Evolutionary conservation across 2,797 vertebrate species (phyloP), one percentile per base, ranked within the genome.

Genomic region (Lemur catta): DNA sequence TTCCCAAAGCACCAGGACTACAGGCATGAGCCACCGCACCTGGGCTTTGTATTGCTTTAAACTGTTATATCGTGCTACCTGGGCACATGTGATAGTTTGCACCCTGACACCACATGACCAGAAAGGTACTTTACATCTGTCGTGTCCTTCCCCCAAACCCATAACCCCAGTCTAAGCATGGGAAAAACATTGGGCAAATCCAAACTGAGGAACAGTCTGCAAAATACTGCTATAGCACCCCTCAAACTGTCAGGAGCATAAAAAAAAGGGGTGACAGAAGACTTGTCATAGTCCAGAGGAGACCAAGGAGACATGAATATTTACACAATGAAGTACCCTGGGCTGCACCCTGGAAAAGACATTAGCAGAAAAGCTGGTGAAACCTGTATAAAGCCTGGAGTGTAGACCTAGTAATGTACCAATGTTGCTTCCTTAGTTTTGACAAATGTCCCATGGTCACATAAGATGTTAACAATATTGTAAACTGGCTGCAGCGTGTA

Each of bases 261-360:
- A 26, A 38, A 89, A 57, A 18, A 38, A 67, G 20, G 35, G 33
- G 6, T 43, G 46, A 35, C 14, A 2, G 24, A 55, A 50, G 76
- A 84, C 76, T 43, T 15, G 4, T 35, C 24, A 33, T 38, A 75
- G 57, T 5, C 17, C 18, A 18, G 28, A 57, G 9, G 38, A 57
- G 41, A 13, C 26, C 46, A 48, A 59, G 50, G 72, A 20, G 46
- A 28, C 3, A 1, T 7, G 38, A 14, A 2, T 2, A n/a, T 13
- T 17, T 20, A 63, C 0, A 0, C 24, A 30, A 0, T 48, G 35
- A 17, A 17, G 35, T 3, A 24, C 14, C 46, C 48, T 33, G 46
- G 41, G 26, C 17, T 30, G 38, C 6, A 10, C 11, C 24, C 71
- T 46, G 33, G 69, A 38, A 84, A n/a, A 41, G n/a, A 14, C 7